Base-by-base conservation (phyloP, 2,888 invertebrate genomes). In the Tipula confusa region DNA sequence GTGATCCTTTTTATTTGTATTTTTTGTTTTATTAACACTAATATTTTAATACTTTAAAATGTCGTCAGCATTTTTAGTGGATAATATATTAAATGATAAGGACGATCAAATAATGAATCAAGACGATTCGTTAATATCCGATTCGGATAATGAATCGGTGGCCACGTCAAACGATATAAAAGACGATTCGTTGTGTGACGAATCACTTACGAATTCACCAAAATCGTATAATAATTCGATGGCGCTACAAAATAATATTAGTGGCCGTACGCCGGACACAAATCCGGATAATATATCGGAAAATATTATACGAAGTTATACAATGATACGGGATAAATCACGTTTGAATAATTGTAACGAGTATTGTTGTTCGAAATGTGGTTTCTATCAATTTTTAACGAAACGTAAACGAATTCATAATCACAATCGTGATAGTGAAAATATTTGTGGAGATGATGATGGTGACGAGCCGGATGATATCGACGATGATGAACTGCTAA, bases 51-150 rank as follows among this genome's bases (percentile, higher is more conserved):
- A 38, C 28, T 64, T 43, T 5, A 86, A 84, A 83, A 89, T 89
- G 89, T 89, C 89, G 86, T 89, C 89, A 84, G 88, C 89, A 64
- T 89, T 89, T 84, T 86, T 89, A 85, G 88, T 89, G 85, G 89
- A 89, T 86, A 89, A 88, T 85, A 87, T 88, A 85, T 86, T 89
- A 84, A 88, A 88, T 86, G 88, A 87, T 84, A 89, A 88, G 86
- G 87, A 87, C 82, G 86, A 86, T 83, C 85, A 85, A 84, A 64
- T 64, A 24, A 64, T 64, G 64, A 85, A 85, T 79, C 85, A 86
- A 84, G 85, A 85, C 33, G 86, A 86, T 79, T 85, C 86, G 36
- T 85, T 87, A 83, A 85, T 86, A 29, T 86, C 86, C 83, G 87
- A 86, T 83, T 84, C 85, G 80, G 85, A 84, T n/a, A 83, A 84